phyloP scores from a whole-genome alignment of 2,113 vertebrate species.

The Amphiprion percula region DNA sequence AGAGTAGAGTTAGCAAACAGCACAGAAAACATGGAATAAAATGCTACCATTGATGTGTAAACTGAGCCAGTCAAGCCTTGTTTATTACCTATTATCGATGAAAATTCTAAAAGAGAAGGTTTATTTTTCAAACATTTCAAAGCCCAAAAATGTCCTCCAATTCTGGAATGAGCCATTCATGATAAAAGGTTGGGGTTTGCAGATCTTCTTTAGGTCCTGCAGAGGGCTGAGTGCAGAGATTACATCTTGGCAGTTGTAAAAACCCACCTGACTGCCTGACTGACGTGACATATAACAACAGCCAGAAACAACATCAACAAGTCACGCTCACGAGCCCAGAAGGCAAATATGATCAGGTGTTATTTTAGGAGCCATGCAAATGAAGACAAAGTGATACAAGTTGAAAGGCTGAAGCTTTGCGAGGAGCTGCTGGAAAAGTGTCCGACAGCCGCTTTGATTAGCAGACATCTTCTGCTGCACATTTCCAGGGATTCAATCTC shows the following conservation, averaged over 20 bases:
- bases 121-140: too few species aligned
- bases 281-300: conserved; percentile 62
- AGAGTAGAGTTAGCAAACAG: too few species aligned
- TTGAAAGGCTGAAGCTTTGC: conserved; percentile 16
- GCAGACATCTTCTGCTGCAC: background rate
- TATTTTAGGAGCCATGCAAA: conserved; percentile 69
- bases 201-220: too few species aligned
- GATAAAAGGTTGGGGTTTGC: background rate
- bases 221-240: conserved; percentile 20
- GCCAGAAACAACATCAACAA: conserved; percentile 46
- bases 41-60: too few species aligned
- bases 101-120: too few species aligned
- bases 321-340: conserved; percentile 57
- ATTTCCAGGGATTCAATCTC: too few species aligned
- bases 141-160: too few species aligned
- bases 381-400: conserved; percentile 63
- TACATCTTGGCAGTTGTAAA: conserved; percentile 64
- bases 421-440: conserved; percentile 1
- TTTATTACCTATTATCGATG: too few species aligned
- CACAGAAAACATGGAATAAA: too few species aligned
- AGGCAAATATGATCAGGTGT: conserved; percentile 69
- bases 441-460: conserved; percentile 3
- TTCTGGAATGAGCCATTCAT: too few species aligned
- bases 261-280: conserved; percentile 49
- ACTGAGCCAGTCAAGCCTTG: too few species aligned